A percentile compares a stretch with the other conserved stretches of the same genome.
Conservation (phyloP, 2,888 invertebrate genomes). For the Luperina nickerlii region DNA sequence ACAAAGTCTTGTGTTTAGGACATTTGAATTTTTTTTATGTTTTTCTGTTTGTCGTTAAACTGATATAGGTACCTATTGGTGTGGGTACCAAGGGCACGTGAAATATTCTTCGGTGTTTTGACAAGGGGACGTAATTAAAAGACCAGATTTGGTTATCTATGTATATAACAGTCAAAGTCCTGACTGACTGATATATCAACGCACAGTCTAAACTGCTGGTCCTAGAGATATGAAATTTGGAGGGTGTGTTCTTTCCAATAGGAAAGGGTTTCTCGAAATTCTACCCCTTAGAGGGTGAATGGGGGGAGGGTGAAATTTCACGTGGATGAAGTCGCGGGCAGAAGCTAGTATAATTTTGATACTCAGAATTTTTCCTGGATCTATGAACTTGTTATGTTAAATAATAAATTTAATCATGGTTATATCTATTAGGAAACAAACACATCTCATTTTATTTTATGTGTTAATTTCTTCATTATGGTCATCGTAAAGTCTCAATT, state of each 20-base stretch:
- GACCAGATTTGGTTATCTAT: background rate
- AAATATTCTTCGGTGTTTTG: background rate
- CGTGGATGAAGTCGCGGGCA: too few species aligned
- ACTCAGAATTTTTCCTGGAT: background rate
- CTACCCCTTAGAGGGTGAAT: too few species aligned
- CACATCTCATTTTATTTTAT: background rate
- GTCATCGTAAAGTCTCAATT: background rate
- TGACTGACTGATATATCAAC: too few species aligned
- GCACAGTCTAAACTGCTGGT: too few species aligned
- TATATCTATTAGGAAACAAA: background rate
- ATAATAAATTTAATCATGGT: background rate
- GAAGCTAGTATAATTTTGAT: background rate
- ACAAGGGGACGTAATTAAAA: too few species aligned
- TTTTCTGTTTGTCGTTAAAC: background rate
- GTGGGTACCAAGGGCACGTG: background rate
- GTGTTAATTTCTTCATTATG: background rate
- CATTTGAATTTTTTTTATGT: background rate
- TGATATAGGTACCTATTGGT: background rate
- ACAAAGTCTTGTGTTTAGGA: conserved; percentile 1
- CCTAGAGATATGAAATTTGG: too few species aligned
- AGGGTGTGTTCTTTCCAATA: too few species aligned
- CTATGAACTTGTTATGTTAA: background rate
- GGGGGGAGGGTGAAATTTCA: too few species aligned
- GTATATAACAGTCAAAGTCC: too few species aligned
- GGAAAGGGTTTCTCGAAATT: too few species aligned